A percentile compares a stretch with the other conserved stretches of the same genome.
Conservation (phyloP, 2,888 invertebrate genomes). For the Hyalella azteca region DNA sequence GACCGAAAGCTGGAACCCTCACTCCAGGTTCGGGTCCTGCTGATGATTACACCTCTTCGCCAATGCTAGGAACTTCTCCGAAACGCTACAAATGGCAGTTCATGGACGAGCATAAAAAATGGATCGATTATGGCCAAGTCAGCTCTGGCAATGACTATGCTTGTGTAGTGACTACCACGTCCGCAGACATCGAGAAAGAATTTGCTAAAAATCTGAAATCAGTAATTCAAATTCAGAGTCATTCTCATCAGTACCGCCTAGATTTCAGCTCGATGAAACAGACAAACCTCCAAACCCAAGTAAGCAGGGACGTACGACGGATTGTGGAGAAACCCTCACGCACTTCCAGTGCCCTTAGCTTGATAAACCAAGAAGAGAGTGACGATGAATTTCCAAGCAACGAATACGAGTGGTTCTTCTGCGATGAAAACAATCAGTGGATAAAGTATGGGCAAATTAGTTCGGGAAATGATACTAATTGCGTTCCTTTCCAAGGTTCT, state of each 20-base stretch:
- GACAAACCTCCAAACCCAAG: not conserved
- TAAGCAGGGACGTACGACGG: not conserved
- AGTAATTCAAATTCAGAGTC: not conserved
- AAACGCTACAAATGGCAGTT: conserved; percentile 10
- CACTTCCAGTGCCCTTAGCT: not conserved
- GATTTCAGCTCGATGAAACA: conserved; percentile 23
- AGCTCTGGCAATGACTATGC: not conserved
- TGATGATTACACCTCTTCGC: not conserved
- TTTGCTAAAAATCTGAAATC: not conserved
- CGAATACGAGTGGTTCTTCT: conserved; percentile 28
- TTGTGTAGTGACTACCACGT: not conserved
- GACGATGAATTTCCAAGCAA: not conserved
- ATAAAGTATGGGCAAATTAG: not conserved
- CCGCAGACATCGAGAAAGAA: conserved; percentile 6
- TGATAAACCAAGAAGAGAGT: not conserved
- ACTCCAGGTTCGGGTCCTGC: not conserved
- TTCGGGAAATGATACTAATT: not conserved
- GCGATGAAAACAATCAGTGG: not conserved
- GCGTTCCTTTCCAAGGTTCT: not conserved
- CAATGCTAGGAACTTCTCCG: not conserved
- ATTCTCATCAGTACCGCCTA: not conserved
- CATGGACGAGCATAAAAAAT: not conserved
- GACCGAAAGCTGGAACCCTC: not conserved
- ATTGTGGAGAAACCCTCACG: no score
- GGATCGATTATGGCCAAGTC: not conserved